Base-by-base conservation (phyloP, 2,113 vertebrate genomes). In the Phrynocephalus versicolor region DNA sequence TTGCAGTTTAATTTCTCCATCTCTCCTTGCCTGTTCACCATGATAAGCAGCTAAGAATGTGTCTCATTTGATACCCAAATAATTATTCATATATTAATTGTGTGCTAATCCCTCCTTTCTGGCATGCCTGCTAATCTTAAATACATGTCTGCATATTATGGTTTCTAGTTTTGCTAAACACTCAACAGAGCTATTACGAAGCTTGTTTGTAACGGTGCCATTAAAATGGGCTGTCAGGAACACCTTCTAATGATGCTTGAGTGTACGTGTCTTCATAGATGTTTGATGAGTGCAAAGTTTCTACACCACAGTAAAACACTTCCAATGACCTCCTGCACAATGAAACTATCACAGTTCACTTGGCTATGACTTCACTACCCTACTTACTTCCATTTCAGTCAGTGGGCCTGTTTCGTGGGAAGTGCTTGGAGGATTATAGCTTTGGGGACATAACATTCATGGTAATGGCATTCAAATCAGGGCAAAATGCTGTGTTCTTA, bases 181-280 rank as follows among this genome's bases (percentile, higher is more conserved):
- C 91, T 87, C 90, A 93, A 93, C 89, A 94, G 85, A 91, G 87
- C 89, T 90, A 90, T 94, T 90, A 89, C 74, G 86, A 88, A 87
- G 75, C 87, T 88, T 95, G 94, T 95, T 96, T 94, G 92, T 94
- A 94, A 95, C 30, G 30, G 89, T 85, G 83, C 89, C 91, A 94
- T 96, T 95, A 95, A 95, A 96, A 94, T 94, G 81, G 92, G 84
- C 93, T 95, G 94, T 95, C 95, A 95, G 91, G 92, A 92, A 90
- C 92, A 85, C 87, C 89, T 92, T 91, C 85, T 92, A 94, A 95
- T 57, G 90, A 93, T 92, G 88, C 80, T 81, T 89, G 89, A 93
- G 93, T 92, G 86, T 74, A 81, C 94, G 90, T 91, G 88, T 93
- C 93, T 89, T 85, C 86, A 93, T 95, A 93, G 93, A 86, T 92